Conservation (phyloP, 1,140 invertebrate species). For the Sitophilus oryzae region DNA sequence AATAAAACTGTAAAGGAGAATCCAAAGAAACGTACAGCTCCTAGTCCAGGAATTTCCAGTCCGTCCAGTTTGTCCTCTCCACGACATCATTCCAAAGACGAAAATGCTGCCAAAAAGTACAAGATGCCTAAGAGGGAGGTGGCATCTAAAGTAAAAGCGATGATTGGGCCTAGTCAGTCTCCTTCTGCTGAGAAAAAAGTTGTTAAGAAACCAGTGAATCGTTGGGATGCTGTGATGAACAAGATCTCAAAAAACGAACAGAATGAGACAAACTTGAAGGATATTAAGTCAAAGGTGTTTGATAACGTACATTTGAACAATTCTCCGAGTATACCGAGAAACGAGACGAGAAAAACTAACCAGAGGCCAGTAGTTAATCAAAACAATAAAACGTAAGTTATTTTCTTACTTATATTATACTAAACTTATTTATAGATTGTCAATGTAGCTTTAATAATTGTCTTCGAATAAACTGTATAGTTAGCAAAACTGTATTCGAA, state of each 20-base stretch:
- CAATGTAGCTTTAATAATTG: too few species aligned
- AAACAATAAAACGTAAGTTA: slow-evolving; percentile 37
- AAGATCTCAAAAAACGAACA: slow-evolving; percentile 70
- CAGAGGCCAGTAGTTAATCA: slow-evolving; percentile 18
- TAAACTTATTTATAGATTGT: too few species aligned
- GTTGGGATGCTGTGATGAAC: slow-evolving; percentile 76
- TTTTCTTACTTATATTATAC: background rate
- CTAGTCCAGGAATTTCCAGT: slow-evolving; percentile 33
- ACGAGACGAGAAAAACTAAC: slow-evolving; percentile 12
- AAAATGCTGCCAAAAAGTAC: slow-evolving; percentile 59
- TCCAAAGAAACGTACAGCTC: slow-evolving; percentile 31
- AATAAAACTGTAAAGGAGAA: slow-evolving; percentile 28
- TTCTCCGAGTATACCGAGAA: slow-evolving; percentile 9
- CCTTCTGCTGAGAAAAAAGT: slow-evolving; percentile 32
- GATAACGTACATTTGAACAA: slow-evolving; percentile 27
- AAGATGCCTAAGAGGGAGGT: slow-evolving; percentile 72
- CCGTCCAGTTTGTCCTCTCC: slow-evolving; percentile 33
- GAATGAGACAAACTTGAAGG: slow-evolving; percentile 61
- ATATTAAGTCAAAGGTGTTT: slow-evolving; percentile 73
- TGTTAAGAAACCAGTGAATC: slow-evolving; percentile 45
- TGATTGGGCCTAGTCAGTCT: slow-evolving; percentile 48
- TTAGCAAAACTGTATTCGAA: too few species aligned
- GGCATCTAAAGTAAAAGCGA: slow-evolving; percentile 65
- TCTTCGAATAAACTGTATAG: too few species aligned
- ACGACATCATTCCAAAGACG: slow-evolving; percentile 45